Evolutionary conservation across 2,113 vertebrate species (phyloP), one percentile per base, ranked within the genome.

Genomic region (Cynopterus brachyotis): DNA sequence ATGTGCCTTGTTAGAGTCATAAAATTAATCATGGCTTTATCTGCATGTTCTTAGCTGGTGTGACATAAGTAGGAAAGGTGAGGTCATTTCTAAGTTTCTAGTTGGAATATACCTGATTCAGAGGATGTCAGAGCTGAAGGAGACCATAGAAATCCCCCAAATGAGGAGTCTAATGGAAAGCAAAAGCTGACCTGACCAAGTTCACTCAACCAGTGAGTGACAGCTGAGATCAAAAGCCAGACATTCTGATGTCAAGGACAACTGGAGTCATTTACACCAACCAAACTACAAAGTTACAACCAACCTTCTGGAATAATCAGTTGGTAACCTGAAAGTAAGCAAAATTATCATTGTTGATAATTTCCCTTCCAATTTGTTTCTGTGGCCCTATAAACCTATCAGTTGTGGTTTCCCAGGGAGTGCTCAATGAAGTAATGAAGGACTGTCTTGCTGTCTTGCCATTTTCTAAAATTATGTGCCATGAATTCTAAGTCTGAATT

Each of bases 331-430:
- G 88, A 81, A 96, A 96, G 91, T 45, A 60, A 57, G 81, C 80
- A 60, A 94, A 67, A 91, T 88, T 91, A 84, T 92, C 76, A 62
- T 60, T 82, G 88, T 90, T 95, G 84, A 97, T 97, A 40, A 96
- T 91, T 94, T 91, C 57, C 88, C 67, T 92, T 72, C 92, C 40
- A 72, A 80, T 92, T 86, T 90, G 73, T 91, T 97, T 96, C 94
- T 87, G 53, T 88, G 86, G 90, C 75, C 81, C 86, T 93, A n/a
- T 96, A 96, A 97, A 95, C 73, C 92, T 94, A 96, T 96, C 96
- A 92, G 60, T 57, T 80, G 93, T 76, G 84, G 87, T 91, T 97
- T 97, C 94, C 80, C 75, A 87, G 79, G 90, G 88, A 96, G 66
- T 60, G 69, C 67, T 97, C 62, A n/a, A 75, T 92, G 83, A 96